These are phyloP conservation scores for Polia nebulosa DNA, from an alignment of 2,888 invertebrate genomes.

Conservation along the genomic window DNA sequence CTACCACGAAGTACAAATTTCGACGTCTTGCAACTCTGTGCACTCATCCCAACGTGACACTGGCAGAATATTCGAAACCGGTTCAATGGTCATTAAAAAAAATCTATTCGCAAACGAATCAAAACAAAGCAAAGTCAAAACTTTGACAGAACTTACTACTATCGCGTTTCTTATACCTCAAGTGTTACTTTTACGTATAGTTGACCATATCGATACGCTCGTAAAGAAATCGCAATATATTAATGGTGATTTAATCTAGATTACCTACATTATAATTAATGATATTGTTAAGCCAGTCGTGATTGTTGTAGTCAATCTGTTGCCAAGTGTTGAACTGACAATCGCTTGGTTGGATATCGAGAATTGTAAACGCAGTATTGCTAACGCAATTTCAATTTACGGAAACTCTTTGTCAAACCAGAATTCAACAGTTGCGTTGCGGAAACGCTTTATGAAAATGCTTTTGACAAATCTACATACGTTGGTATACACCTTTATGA, in stretches of 20 bases:
- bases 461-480: conserved; percentile 4
- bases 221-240: conserved; percentile 20
- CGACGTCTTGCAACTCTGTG: no score
- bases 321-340: conserved; percentile 32
- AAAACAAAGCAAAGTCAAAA: no score
- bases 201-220: not conserved
- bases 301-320: conserved; percentile 15
- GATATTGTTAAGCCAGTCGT: conserved; percentile 30
- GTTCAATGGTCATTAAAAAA: no score
- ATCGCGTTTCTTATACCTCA: not conserved
- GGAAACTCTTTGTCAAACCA: conserved; percentile 4
- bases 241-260: conserved; percentile 41
- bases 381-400: not conserved
- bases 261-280: conserved; percentile 34
- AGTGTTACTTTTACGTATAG: not conserved
- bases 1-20: no score
- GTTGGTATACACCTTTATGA: not conserved
- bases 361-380: not conserved
- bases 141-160: not conserved
- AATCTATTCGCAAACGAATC: no score
- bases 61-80: no score
- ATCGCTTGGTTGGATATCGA: not conserved
- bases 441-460: conserved; percentile 11
- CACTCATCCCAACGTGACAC: no score
- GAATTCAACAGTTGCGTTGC: conserved; percentile 7